These are phyloP conservation scores for Pipra filicauda DNA, from an alignment of 2,113 vertebrate genomes.

Conservation along the genomic window DNA sequence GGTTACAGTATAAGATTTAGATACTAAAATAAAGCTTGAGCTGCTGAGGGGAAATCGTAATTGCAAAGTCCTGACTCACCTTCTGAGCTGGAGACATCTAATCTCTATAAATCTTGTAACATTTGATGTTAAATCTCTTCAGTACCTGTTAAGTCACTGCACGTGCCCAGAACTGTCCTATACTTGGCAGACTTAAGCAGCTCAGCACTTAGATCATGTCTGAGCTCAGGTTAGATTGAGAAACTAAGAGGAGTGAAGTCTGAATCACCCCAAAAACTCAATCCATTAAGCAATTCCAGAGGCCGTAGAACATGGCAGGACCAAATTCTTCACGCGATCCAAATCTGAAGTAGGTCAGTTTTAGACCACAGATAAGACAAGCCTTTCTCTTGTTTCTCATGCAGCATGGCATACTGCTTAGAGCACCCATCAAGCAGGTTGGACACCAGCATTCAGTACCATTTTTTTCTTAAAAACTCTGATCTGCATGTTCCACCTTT, in stretches of 20 bases:
- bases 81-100: constrained; percentile 45
- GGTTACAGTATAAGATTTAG: neutral
- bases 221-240: constrained; percentile 50
- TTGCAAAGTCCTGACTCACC: constrained; percentile 45
- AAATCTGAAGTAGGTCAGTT: neutral
- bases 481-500: neutral
- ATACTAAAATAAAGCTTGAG: neutral
- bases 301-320: neutral
- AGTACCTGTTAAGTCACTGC: constrained; percentile 56
- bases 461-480: neutral
- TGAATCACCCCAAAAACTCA: constrained; percentile 35
- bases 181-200: constrained; percentile 17
- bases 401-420: rapidly evolving
- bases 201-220: constrained; percentile 49
- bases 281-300: constrained; percentile 8
- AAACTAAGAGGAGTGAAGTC: constrained; percentile 19
- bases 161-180: constrained; percentile 59
- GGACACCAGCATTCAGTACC: neutral
- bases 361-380: neutral
- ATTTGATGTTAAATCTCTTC: constrained; percentile 62
- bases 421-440: neutral
- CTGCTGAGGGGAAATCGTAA: neutral
- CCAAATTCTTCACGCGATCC: neutral
- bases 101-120: constrained; percentile 33
- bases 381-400: neutral